phyloP scores from a whole-genome alignment of 2,113 vertebrate species.

The Tragelaphus imberbis region DNA sequence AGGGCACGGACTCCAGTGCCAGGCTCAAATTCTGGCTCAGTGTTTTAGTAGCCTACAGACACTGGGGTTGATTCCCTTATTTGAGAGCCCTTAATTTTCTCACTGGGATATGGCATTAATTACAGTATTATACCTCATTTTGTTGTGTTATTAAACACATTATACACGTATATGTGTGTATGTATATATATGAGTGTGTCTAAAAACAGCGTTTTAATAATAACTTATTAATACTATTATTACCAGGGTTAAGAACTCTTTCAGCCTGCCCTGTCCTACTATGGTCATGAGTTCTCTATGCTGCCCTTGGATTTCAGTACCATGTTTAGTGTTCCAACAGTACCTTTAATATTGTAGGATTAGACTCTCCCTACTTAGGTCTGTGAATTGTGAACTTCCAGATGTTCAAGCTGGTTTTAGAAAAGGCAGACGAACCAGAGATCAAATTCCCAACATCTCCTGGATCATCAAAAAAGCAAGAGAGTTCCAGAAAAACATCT shows the following conservation, averaged over 20 bases:
- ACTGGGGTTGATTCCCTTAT: background rate
- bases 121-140: background rate
- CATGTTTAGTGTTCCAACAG: background rate
- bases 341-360: background rate
- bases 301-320: background rate
- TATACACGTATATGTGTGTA: background rate
- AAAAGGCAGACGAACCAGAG: background rate
- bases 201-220: background rate
- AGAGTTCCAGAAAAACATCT: background rate
- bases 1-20: background rate
- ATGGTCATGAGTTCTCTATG: background rate
- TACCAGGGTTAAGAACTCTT: background rate
- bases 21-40: slow-evolving; percentile 9
- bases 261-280: background rate
- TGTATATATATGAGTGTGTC: background rate
- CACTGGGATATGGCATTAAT: background rate
- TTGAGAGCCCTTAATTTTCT: background rate
- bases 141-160: background rate
- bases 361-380: background rate
- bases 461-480: background rate
- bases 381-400: background rate
- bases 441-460: background rate
- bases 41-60: background rate
- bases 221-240: background rate
- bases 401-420: background rate